Conservation (phyloP, 2,797 vertebrate genomes). For the Yasuhikotakia modesta region DNA sequence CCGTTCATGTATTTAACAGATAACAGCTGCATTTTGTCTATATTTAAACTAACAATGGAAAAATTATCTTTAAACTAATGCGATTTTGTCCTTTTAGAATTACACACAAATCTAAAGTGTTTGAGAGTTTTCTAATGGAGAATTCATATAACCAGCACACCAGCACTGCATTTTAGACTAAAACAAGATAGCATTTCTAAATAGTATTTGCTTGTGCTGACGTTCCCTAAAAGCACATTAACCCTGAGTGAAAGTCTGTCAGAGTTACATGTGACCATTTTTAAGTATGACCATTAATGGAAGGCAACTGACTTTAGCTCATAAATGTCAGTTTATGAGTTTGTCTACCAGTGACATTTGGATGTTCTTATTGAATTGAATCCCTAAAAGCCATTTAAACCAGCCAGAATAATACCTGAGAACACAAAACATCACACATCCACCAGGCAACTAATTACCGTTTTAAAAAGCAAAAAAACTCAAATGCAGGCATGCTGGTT, state of each 20-base stretch:
- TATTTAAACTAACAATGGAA: no score
- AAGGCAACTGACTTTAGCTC: slow-evolving; percentile 6
- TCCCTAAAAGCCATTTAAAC: background rate
- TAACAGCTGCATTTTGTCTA: no score
- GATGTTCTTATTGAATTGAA: slow-evolving; percentile 35
- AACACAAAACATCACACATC: slow-evolving; percentile 2
- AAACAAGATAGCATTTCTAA: slow-evolving; percentile 4
- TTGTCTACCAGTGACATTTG: slow-evolving; percentile 44
- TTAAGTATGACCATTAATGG: slow-evolving; percentile 34
- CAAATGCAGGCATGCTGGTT: background rate
- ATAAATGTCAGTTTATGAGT: slow-evolving; percentile 34
- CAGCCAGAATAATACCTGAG: slow-evolving; percentile 10
- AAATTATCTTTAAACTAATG: no score
- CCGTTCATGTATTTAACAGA: no score
- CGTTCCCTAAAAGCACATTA: slow-evolving; percentile 23
- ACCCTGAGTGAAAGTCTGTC: slow-evolving; percentile 11
- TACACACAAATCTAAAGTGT: background rate
- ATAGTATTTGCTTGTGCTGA: background rate
- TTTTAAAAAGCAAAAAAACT: slow-evolving; percentile 5
- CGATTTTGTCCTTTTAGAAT: no score
- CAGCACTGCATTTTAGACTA: slow-evolving; percentile 3
- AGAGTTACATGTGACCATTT: slow-evolving; percentile 13
- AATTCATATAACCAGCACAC: background rate
- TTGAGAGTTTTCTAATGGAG: background rate
- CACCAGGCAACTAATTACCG: slow-evolving; percentile 4